Evolutionary conservation across 2,113 vertebrate genomes (phyloP), one percentile per base, ranked within the genome.

Genomic region (Muntiacus muntjak): DNA sequence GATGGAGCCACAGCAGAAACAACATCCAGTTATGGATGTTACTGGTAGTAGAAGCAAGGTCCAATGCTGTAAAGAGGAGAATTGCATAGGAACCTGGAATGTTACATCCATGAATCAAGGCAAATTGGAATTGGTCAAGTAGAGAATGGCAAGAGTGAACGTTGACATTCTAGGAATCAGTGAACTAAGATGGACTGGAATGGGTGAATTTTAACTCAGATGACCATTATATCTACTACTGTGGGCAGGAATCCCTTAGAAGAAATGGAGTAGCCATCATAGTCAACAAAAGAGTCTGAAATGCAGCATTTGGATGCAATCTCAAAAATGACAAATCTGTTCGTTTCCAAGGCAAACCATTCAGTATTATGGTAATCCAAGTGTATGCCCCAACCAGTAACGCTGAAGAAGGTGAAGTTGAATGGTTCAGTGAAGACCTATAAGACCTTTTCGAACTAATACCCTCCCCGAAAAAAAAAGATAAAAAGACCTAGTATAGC

Each of bases 401-500:
- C 0, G 9, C n/a, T 71, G n/a, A 71, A 71, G n/a, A 36, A 71
- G n/a, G 17, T 36, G n/a, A 36, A 71, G n/a, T 71, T 71, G 62
- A 64, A 17, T 7, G 4, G 15, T n/a, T 64, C 62, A n/a, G 15
- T 64, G 64, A 71, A 71, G n/a, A 64, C 62, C 33, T 64, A 2
- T n/a, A 64, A n/a, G 30, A 71, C 17, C 17, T 36, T 71, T 71
- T 71, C 5, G n/a, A 36, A n/a, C 19, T 71, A 71, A 36, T 17
- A 19, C 6, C 5, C 33, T 33, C 16, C 5, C 6, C 6, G 1
- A 5, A 28, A 6, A 1, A n/a, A 67, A 67, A 67, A 10, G 64
- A 19, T n/a, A 67, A 67, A 67, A 67, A 67, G 17, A 67, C 33
- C 17, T 36, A 67, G 4, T 19, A 36, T 11, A 71, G 17, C 64